Evolutionary conservation across 2,113 vertebrate genomes (phyloP), one percentile per base, ranked within the genome.

Genomic region (Calidris pugnax): DNA sequence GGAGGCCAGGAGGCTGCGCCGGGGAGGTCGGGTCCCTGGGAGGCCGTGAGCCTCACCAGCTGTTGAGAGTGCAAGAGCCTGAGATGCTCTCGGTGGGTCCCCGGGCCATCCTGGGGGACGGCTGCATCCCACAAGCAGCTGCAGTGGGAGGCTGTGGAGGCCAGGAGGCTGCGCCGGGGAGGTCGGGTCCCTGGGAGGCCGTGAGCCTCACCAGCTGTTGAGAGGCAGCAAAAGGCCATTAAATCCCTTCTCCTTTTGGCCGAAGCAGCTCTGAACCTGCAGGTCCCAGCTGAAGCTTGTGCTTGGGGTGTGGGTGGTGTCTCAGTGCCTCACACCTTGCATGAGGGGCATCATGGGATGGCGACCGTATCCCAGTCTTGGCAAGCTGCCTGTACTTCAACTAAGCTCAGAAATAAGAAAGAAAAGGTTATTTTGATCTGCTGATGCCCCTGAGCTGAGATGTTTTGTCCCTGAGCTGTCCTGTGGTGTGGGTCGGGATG

Each of bases 81-180:
- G 6, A 28, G n/a, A 75, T 4, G 14, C 23, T 56, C 59, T 74
- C 14, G 1, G 33, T 0, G 4, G 21, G 39, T 16, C 20, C 32
- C 41, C 0, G 5, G 16, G 26, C 12, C 1, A 3, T 24, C 26
- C 57, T 12, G 37, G 56, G 33, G 39, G n/a, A 35, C 0, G 4
- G 57, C 57, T 53, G 48, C 13, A 7, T 53, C 69, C 69, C 3
- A 0, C 16, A 13, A 59, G 48, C 21, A 21, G 64, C 27, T 7
- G 21, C 6, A 20, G 37, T 41, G 43, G 66, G n/a, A 71, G 39
- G 27, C 43, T 1, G 6, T 5, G 8, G 8, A 1, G 1, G 35
- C 16, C 11, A 43, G 51, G 41, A 37, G 35, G 33, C 59, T 47
- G 47, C 47, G 9, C 47, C 10, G 5, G 47, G 47, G 47, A 48